These are phyloP conservation scores for Lacanobia oleracea DNA, from an alignment of 2,888 invertebrate genomes.

Conservation along the genomic window DNA sequence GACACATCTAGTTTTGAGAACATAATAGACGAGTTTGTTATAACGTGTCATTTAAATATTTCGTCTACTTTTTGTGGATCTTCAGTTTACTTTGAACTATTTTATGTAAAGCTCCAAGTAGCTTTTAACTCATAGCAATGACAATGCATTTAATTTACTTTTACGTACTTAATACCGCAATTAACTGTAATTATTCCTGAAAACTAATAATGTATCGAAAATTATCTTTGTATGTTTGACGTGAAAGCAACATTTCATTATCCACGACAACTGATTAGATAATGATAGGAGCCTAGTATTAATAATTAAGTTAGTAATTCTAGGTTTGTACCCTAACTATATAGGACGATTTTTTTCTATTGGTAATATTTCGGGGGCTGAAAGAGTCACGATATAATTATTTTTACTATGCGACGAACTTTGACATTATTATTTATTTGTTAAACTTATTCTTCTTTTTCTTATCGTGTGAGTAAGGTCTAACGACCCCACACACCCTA, in stretches of 20 bases:
- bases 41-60: background rate
- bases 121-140: background rate
- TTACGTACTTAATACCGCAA: background rate
- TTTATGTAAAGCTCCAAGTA: background rate
- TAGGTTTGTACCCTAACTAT: background rate
- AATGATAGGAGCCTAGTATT: slow-evolving; percentile 2
- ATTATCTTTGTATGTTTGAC: background rate
- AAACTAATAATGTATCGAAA: background rate
- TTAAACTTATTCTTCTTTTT: no score
- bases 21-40: slow-evolving; percentile 3
- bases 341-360: background rate
- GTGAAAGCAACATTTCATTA: background rate
- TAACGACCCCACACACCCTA: no score
- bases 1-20: slow-evolving; percentile 9
- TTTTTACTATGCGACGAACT: no score
- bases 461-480: no score
- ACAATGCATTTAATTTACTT: background rate
- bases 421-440: no score
- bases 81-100: background rate
- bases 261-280: background rate
- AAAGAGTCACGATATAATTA: no score
- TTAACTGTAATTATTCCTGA: slow-evolving; percentile 8
- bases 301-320: slow-evolving; percentile 10
- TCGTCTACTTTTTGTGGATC: background rate
- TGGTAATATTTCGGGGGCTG: background rate